Evolutionary conservation across 2,797 vertebrate species (phyloP), one percentile per base, ranked within the genome.

Genomic region (Peromyscus nudipes): DNA sequence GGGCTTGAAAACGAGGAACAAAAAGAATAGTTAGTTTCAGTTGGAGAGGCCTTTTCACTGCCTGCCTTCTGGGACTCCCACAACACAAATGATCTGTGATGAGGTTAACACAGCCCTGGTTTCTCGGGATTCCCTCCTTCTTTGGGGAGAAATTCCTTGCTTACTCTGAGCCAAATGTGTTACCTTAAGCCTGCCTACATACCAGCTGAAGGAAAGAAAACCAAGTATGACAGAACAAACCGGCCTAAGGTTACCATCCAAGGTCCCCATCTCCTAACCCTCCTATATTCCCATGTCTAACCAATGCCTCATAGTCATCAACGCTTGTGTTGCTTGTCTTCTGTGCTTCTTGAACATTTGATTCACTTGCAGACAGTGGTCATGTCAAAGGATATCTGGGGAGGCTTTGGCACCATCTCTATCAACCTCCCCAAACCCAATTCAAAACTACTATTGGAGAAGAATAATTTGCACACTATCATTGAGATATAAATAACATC

Each of bases 1-100:
- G 55, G 62, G 43, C 75, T 91, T 85, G 73, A 69, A 97, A 95
- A 92, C 27, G 79, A 92, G 49, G 49, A 95, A 77, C 40, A 75
- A 76, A 91, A 89, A 84, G n/a, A 86, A 79, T 40, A 43, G 40
- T 88, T 84, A 77, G 83, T 31, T 84, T 77, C 76, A 89, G n/a
- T 40, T 27, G 69, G 57, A 62, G 27, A 94, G 1, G 34, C 13
- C n/a, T 75, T 89, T 64, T 85, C 12, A 46, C 55, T 17, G 69
- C 76, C 37, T 89, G 43, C 40, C 37, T 91, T 62, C 57, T 85
- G 82, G 82, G 52, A 93, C 40, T 64, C 43, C 55, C 55, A 43
- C 57, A 82, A 23, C 19, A 89, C 82, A 92, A 90, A 60, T 82
- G 40, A 85, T 91, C 62, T 89, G 37, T 37, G 25, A 80, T 95